Base-by-base conservation (phyloP, 2,797 vertebrate genomes). In the Apogon talboti region DNA sequence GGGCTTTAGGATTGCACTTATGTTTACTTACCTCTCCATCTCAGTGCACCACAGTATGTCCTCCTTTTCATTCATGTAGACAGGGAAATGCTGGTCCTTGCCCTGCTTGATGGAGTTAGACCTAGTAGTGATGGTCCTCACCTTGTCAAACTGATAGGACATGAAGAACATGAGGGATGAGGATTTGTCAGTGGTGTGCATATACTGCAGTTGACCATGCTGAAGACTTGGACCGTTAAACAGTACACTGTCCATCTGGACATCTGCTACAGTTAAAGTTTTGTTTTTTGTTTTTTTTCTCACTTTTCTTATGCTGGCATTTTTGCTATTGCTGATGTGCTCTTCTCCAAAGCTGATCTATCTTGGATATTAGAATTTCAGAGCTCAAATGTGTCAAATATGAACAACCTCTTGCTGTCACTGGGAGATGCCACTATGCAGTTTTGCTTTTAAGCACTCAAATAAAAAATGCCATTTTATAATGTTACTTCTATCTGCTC, bases 51-150 rank as follows among this genome's bases (percentile, higher is more conserved):
- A 98, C 43, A 99, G 92, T 66, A 99, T 98, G 92, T 99, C 97
- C 72, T 99, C 97, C 88, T 99, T 99, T 73, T 98, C 97, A 2
- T 98, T 99, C 97, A 98, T 99, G 93, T 89, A 97, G 87, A 99
- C 97, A 0, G 97, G 98, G 89, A 98, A 99, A 72, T 99, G 98
- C 93, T 99, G 98, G 91, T 99, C 98, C 90, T 99, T 99, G 87
- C 97, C 97, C 88, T 99, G 98, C 92, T 99, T 99, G 92, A 98
- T 97, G 87, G 98, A 98, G 80, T 99, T 99, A 64, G 98, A 99
- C 92, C 98, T 94, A 64, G 98, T 99, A 90, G 97, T 98, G 91
- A 99, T 99, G 85, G 97, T 99, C 91, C 96, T 94, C 90, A 99
- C 96, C 88, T 99, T 99, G 80, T 91, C 96, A 94, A 99, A 99